Base-by-base conservation (phyloP, 2,888 invertebrate genomes). In the Drosophila neutralis region DNA sequence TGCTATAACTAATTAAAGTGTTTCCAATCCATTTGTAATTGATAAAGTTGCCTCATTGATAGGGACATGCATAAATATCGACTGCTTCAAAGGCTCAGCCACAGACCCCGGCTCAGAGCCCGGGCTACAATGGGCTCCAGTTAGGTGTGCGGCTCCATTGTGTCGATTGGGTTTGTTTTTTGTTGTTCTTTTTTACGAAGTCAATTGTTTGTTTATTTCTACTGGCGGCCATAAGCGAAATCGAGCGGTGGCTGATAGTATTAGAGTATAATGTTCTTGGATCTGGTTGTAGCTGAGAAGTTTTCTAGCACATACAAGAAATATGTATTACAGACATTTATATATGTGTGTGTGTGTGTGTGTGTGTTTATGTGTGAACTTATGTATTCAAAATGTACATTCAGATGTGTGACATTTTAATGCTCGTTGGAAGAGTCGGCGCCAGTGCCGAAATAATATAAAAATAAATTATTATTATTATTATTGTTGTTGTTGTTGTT, bases 131-230 rank as follows among this genome's bases (percentile, higher is more conserved):
- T 24, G 24, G 24, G 15, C 52, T 36, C 21, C 13, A 21, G 40
- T 54, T 54, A 54, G 27, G 60, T 33, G 49, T 51, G 49, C 35
- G 59, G 29, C 62, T 69, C 38, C 21, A 38, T 6, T 67, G 21
- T 49, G 59, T 21, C 65, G 53, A 62, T 70, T 59, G 31, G 21
- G 56, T 61, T 69, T 65, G 29, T 51, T 69, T 38, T 4, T n/a
- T 61, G 45, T 8, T 45, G 45, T 69, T 69, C 53, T 48, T 35
- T 61, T 59, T 38, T 68, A 42, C 52, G 49, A 67, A 78, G 63
- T 69, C 65, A 78, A 77, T 82, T 62, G 67, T 82, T 77, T 82
- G 68, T 78, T 74, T 80, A 45, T 45, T 45, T 24, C 15, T 24
- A 78, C 67, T 54, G 42, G 57, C 27, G 45, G 56, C 31, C 67